Evolutionary conservation across 2,888 invertebrate species (phyloP).

Genomic region (Liopterus haemorrhoidalis): DNA sequence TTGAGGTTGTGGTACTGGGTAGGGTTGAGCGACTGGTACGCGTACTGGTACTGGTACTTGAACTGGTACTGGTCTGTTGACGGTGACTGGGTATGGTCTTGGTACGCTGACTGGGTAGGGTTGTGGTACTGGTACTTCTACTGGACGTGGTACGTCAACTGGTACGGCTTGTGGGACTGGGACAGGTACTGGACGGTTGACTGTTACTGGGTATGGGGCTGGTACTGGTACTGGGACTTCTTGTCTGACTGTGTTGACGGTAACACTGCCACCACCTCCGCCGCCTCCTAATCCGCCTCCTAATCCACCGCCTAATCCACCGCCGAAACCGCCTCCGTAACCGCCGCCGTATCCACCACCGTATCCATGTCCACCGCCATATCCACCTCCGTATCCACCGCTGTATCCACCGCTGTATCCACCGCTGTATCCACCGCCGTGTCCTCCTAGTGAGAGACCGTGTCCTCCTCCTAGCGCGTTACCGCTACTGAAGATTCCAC

Average conservation of each 20-base stretch:
- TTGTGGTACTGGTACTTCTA: conserved; percentile 10
- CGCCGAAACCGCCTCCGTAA: conserved; percentile 7
- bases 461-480: conserved; percentile 2
- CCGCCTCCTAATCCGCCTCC: conserved; percentile 9
- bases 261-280: not conserved
- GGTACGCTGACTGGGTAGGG: conserved; percentile 13
- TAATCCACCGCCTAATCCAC: conserved; percentile 3
- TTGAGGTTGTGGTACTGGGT: conserved; percentile 42
- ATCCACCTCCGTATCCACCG: not conserved
- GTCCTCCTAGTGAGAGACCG: no score
- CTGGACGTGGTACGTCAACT: conserved; percentile 16
- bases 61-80: conserved; percentile 31
- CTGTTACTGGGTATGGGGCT: conserved; percentile 16
- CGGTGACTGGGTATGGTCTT: conserved; percentile 14
- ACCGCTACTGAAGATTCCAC: conserved; percentile 10
- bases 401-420: conserved; percentile 3
- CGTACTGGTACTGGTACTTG: conserved; percentile 38
- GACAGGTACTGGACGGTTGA: conserved; percentile 13
- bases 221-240: conserved; percentile 13
- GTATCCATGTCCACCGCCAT: conserved; percentile 1
- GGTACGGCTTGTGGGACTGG: conserved; percentile 14
- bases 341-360: conserved; percentile 10
- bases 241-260: conserved; percentile 15
- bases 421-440: conserved; percentile 9
- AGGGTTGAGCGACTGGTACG: conserved; percentile 49